A percentile compares a stretch with the other conserved stretches of the same genome.
Conservation (phyloP, 1,140 invertebrate genomes). For the Phymastichus coffea region DNA sequence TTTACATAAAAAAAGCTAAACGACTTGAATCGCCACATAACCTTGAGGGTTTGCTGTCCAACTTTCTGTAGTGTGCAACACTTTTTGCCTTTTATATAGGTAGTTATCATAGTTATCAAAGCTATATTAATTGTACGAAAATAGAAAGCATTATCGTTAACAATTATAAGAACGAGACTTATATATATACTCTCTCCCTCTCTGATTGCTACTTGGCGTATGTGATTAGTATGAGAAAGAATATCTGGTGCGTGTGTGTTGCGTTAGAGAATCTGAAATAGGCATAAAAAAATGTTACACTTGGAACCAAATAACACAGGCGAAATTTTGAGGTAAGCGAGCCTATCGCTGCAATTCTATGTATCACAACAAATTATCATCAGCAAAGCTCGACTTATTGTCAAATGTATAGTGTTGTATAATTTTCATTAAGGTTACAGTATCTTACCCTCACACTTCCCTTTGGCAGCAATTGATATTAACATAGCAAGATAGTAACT, state of each 20-base stretch:
- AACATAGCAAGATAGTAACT: too few relatives aligned
- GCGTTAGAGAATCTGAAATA: too few relatives aligned
- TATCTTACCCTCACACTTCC: too few relatives aligned
- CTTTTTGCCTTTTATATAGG: not conserved
- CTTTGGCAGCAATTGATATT: too few relatives aligned
- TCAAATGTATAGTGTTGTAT: too few relatives aligned
- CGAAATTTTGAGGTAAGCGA: constrained; percentile 27
- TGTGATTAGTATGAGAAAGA: not conserved
- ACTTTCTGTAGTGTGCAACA: not conserved
- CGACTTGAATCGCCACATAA: too few relatives aligned
- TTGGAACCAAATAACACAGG: constrained; percentile 20
- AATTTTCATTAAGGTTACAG: too few relatives aligned
- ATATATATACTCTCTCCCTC: not conserved
- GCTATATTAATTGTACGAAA: too few relatives aligned
- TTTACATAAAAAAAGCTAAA: constrained; percentile 12
- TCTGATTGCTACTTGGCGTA: constrained; percentile 1
- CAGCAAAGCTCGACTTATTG: constrained; percentile 10
- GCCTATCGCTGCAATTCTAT: constrained; percentile 15
- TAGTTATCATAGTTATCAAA: not conserved
- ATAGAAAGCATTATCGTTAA: not conserved
- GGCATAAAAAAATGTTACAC: constrained; percentile 14
- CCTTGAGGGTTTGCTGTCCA: constrained; percentile 4
- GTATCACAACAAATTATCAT: constrained; percentile 3
- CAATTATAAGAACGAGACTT: not conserved
- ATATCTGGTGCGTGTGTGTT: constrained; percentile 5